Evolutionary conservation across 1,140 invertebrate genomes (phyloP).

Genomic region (Lerema accius): DNA sequence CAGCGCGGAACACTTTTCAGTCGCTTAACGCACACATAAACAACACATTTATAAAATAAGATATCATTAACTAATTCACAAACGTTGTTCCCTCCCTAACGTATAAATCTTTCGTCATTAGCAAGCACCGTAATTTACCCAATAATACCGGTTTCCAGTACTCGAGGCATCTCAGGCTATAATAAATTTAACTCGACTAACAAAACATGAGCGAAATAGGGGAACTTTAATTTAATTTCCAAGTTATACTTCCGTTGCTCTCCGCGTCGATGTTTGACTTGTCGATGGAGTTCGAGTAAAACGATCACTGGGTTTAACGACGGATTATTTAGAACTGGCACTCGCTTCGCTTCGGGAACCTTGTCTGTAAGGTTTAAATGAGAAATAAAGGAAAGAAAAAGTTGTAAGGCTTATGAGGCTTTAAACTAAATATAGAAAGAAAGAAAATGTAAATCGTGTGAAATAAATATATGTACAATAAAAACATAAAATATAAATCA

Average conservation of each 20-base stretch:
- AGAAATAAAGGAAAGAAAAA: no score
- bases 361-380: no score
- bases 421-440: no score
- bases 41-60: no score
- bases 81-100: neutral
- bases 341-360: no score
- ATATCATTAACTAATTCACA: no score
- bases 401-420: no score
- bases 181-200: neutral
- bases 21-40: no score
- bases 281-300: neutral
- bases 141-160: neutral
- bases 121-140: neutral
- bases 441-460: no score
- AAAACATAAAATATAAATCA: no score
- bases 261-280: neutral
- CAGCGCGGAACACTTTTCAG: no score
- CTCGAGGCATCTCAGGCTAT: neutral
- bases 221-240: neutral
- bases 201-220: neutral
- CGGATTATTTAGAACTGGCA: neutral
- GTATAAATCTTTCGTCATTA: neutral
- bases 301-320: neutral
- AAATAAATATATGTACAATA: no score
- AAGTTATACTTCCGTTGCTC: neutral